Evolutionary conservation across 1,140 invertebrate genomes (phyloP), one percentile per base, ranked within the genome.

Genomic region (Solenopsis invicta): DNA sequence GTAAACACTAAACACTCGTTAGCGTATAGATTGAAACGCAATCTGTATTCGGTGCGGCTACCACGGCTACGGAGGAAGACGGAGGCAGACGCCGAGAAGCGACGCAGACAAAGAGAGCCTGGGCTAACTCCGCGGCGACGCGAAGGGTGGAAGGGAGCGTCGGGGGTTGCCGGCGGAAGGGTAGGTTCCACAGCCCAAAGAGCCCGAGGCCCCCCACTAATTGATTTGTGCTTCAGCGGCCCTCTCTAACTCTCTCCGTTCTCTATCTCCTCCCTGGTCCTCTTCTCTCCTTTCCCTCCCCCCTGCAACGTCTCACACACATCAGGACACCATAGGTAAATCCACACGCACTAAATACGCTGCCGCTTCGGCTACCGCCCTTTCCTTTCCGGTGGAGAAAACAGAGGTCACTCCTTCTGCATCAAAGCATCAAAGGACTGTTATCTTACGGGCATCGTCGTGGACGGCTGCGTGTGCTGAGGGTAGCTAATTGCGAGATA

Each of bases 1-100:
- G 93, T 94, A 94, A 94, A 94, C 94, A 94, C 94, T 94, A 95
- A 95, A 94, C 94, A 94, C 93, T 95, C 94, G 94, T 95, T 95
- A 94, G 92, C 88, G 92, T 94, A 95, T 95, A 94, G 93, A 95
- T 95, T 95, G 94, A 94, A 95, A 94, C 94, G 93, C 92, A 95
- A 95, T 95, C 94, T 95, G 94, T 94, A 94, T 95, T 94, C 93
- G 93, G 92, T 92, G 92, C 91, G 93, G 93, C 94, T 93, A 94
- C 91, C 93, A 88, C 78, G 78, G 59, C 54, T 56, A 56, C 56
- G 64, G 21, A 64, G 37, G 16, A 24, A 74, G 85, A 85, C 85
- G 76, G 64, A 64, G 67, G 77, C 37, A 29, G 69, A 89, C 45
- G 59, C 54, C 34, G 81, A 90, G 76, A 72, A 87, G 85, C 62